These are phyloP conservation scores for Sympetrum striolatum DNA, from an alignment of 2,888 invertebrate species.

Conservation along the genomic window DNA sequence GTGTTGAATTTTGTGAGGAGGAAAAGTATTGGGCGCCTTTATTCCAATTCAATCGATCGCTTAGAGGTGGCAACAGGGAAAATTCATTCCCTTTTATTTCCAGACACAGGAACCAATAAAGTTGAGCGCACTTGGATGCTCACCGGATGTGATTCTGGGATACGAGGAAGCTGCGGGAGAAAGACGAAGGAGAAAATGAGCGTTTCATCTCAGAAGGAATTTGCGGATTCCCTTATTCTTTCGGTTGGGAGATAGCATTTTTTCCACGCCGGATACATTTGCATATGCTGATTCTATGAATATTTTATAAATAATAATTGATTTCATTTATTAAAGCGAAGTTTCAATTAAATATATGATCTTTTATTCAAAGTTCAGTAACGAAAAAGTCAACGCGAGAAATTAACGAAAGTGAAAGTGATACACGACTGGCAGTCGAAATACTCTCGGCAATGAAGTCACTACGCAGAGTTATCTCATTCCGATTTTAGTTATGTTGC, in stretches of 20 bases:
- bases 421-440: too few relatives aligned
- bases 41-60: not conserved
- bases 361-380: too few relatives aligned
- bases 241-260: not conserved
- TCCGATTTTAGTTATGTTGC: too few relatives aligned
- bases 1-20: not conserved
- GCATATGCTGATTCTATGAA: too few relatives aligned
- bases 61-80: not conserved
- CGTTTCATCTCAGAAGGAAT: not conserved
- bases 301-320: too few relatives aligned
- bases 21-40: not conserved
- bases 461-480: too few relatives aligned
- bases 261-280: not conserved
- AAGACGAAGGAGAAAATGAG: not conserved
- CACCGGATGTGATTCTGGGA: not conserved
- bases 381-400: too few relatives aligned
- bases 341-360: too few relatives aligned
- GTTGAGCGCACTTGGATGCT: not conserved
- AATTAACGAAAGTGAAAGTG: too few relatives aligned
- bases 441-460: too few relatives aligned
- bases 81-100: not conserved
- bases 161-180: not conserved
- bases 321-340: too few relatives aligned
- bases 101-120: not conserved
- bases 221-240: not conserved